phyloP scores from a whole-genome alignment of 2,113 vertebrate species.

The Rhinolophus sinicus region DNA sequence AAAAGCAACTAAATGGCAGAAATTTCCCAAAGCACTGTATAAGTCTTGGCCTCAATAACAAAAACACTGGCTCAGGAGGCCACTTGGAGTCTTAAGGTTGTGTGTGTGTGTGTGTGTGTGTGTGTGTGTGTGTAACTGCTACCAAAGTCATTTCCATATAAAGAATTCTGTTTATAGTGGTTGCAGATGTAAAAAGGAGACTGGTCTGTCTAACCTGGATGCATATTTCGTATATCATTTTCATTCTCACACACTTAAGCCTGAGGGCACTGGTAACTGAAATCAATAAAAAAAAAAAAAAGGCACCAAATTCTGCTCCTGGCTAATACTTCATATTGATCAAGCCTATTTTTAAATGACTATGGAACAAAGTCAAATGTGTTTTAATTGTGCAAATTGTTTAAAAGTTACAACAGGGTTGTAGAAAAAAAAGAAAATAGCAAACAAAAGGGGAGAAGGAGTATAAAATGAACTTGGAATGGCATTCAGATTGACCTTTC shows the following conservation, averaged over 20 bases:
- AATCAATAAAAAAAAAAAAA: slow-evolving; percentile 80
- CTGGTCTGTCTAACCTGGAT: slow-evolving; percentile 63
- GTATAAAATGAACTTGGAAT: background rate
- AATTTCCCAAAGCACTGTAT: slow-evolving; percentile 26
- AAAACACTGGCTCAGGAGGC: background rate
- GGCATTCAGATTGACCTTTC: background rate
- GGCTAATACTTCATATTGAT: slow-evolving; percentile 79
- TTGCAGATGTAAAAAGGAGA: slow-evolving; percentile 47
- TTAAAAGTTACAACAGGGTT: slow-evolving; percentile 63
- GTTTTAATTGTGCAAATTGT: slow-evolving; percentile 77
- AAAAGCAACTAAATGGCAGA: slow-evolving; percentile 48
- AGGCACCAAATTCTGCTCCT: slow-evolving; percentile 67
- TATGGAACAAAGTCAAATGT: slow-evolving; percentile 77
- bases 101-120: background rate
- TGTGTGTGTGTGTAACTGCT: background rate
- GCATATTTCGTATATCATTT: slow-evolving; percentile 78
- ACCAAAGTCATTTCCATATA: slow-evolving; percentile 61
- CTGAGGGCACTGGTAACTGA: slow-evolving; percentile 65
- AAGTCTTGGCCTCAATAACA: slow-evolving; percentile 22
- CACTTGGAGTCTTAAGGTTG: background rate
- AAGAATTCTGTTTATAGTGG: slow-evolving; percentile 52
- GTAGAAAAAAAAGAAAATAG: slow-evolving; percentile 29
- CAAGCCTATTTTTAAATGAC: slow-evolving; percentile 82
- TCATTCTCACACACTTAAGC: slow-evolving; percentile 72
- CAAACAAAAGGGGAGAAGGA: background rate